A percentile compares a stretch with the other conserved stretches of the same genome.
These are phyloP conservation scores for Rhabdomys dilectus DNA, from an alignment of 2,113 vertebrate species.

Conservation along the genomic window DNA sequence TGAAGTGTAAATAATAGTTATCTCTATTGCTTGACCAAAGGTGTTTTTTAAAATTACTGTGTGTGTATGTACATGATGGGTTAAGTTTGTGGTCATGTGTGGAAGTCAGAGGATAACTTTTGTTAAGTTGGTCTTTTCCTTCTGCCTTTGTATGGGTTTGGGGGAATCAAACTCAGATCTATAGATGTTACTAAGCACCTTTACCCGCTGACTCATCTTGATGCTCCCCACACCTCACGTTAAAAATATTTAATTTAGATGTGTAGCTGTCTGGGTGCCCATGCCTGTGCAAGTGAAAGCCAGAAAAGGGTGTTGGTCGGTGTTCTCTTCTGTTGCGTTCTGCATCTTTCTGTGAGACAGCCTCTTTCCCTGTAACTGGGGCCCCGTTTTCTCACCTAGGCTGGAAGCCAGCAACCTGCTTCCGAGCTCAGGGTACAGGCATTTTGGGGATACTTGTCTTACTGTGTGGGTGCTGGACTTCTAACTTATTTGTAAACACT, in stretches of 20 bases:
- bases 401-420: background rate
- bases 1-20: conserved; percentile 36
- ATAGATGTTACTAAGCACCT: background rate
- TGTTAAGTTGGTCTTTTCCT: background rate
- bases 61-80: background rate
- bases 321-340: background rate
- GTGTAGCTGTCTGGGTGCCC: background rate
- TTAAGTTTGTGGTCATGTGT: background rate
- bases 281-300: background rate
- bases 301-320: background rate
- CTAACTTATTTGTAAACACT: background rate
- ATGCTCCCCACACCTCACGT: too few species aligned
- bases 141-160: background rate
- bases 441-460: background rate
- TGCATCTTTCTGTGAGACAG: background rate
- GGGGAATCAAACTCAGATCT: background rate
- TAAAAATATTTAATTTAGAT: background rate
- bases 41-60: background rate
- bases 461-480: background rate
- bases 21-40: conserved; percentile 14
- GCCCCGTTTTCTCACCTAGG: background rate
- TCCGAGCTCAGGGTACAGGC: background rate
- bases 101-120: background rate
- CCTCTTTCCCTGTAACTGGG: background rate
- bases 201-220: background rate